Evolutionary conservation across 2,888 invertebrate genomes (phyloP).

Genomic region (Eupithecia subumbrata): DNA sequence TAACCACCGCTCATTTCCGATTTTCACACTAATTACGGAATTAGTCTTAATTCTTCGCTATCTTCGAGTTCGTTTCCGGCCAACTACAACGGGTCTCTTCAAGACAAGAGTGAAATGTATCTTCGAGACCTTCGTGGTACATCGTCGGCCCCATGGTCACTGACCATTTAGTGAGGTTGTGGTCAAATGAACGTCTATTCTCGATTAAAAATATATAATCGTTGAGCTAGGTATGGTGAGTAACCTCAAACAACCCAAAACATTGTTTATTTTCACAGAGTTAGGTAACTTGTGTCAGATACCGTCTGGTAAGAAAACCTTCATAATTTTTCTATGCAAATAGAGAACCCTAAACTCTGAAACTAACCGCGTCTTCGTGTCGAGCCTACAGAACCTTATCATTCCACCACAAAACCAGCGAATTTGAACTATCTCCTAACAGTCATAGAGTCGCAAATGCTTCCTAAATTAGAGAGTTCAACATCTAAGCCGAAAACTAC

Average conservation of each 20-base stretch:
- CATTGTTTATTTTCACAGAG: background rate
- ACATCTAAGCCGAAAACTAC: background rate
- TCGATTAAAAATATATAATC: background rate
- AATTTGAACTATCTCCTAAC: background rate
- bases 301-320: background rate
- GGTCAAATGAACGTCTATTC: background rate
- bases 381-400: slow-evolving; percentile 1
- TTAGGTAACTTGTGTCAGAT: background rate
- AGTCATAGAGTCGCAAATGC: background rate
- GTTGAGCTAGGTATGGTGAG: background rate
- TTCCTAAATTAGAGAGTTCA: background rate
- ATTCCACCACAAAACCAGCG: background rate
- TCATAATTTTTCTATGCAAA: slow-evolving; percentile 18
- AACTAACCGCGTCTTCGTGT: slow-evolving; percentile 20
- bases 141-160: no score
- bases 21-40: no score
- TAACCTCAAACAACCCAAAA: background rate
- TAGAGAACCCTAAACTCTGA: slow-evolving; percentile 24
- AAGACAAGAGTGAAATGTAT: no score
- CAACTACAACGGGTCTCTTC: no score
- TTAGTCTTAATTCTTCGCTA: no score
- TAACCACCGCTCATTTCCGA: no score
- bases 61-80: no score
- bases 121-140: no score
- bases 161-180: no score